Evolutionary conservation across 2,113 vertebrate genomes (phyloP).

Genomic region (Micromys minutus): DNA sequence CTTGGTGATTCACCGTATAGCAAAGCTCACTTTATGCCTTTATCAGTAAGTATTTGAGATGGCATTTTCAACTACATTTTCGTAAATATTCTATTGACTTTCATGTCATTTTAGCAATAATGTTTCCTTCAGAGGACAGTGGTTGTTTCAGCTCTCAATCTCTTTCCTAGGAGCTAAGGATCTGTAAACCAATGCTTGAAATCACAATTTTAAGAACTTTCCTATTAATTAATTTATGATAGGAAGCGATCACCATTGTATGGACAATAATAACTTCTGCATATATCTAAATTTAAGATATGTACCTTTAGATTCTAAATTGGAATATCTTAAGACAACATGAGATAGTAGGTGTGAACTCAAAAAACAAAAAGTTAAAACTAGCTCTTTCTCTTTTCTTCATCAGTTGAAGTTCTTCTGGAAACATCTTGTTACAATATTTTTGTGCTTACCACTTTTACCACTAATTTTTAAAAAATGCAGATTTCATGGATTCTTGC

Average conservation of each 20-base stretch:
- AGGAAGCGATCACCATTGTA: background rate
- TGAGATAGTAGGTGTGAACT: background rate
- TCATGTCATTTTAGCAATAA: slow-evolving; percentile 16
- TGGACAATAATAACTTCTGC: background rate
- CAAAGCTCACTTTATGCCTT: background rate
- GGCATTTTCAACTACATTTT: background rate
- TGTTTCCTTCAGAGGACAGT: background rate
- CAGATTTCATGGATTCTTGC: slow-evolving; percentile 5
- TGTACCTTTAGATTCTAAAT: background rate
- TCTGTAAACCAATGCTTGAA: background rate
- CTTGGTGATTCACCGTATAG: background rate
- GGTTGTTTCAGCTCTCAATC: background rate
- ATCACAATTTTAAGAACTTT: background rate
- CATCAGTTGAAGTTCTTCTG: background rate
- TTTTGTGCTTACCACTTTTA: background rate
- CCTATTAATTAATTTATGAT: slow-evolving; percentile 29
- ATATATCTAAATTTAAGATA: background rate
- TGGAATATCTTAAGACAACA: background rate
- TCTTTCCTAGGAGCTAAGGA: background rate
- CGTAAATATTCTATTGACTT: slow-evolving; percentile 37
- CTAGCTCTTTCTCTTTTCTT: background rate
- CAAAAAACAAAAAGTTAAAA: background rate
- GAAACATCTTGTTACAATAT: background rate
- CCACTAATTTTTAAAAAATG: background rate
- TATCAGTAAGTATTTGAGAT: background rate